Conservation (phyloP, 2,797 vertebrate species). For the Eospalax fontanierii region DNA sequence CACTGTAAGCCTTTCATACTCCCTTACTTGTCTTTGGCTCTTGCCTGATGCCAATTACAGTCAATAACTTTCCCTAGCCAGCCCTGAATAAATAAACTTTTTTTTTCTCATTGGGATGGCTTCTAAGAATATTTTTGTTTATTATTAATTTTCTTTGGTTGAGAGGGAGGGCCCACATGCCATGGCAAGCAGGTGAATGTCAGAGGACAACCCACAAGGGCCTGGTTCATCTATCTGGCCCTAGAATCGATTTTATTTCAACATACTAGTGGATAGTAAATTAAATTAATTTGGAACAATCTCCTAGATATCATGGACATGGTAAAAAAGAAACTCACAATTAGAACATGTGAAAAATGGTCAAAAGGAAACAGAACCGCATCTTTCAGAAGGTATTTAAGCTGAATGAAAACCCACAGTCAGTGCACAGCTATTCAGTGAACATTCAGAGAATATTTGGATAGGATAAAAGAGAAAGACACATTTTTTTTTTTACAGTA, state of each 20-base stretch:
- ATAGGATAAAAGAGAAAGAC: neutral
- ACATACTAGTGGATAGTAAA: neutral
- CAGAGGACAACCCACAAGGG: neutral
- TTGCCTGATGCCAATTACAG: neutral
- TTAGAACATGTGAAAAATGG: conserved; percentile 34
- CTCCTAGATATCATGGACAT: neutral
- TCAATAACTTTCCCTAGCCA: neutral
- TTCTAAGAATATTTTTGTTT: neutral
- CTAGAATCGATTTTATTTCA: neutral
- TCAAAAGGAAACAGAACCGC: neutral
- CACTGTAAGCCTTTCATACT: neutral
- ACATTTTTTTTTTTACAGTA: neutral
- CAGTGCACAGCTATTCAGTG: neutral
- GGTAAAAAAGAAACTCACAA: neutral
- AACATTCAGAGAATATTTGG: neutral
- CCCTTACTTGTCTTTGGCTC: neutral
- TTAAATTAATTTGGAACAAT: conserved; percentile 26
- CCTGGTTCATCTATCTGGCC: neutral
- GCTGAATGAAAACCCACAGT: neutral
- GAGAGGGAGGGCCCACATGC: neutral
- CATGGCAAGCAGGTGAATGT: neutral
- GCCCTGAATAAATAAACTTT: neutral
- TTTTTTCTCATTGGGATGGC: neutral
- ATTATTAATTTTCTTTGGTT: neutral
- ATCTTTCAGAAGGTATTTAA: neutral